Evolutionary conservation across 2,113 vertebrate species (phyloP).

Genomic region (Microtus pennsylvanicus): DNA sequence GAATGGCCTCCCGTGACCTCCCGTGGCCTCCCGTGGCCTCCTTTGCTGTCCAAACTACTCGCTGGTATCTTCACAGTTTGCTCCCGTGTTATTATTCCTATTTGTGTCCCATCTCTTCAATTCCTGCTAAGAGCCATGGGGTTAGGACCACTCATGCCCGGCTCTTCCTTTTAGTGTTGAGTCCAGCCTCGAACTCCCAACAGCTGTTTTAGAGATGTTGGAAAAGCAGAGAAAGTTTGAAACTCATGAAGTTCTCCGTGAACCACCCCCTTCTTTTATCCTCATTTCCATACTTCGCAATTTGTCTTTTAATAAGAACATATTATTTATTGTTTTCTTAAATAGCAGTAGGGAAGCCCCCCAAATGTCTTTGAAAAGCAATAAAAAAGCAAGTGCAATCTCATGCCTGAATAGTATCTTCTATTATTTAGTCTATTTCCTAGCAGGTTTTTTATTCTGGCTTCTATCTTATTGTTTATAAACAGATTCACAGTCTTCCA

Average conservation of each 20-base stretch:
- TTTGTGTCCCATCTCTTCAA: neutral
- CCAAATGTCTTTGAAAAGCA: neutral
- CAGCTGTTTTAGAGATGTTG: neutral
- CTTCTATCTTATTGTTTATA: neutral
- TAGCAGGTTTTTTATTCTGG: neutral
- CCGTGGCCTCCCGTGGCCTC: rapidly evolving
- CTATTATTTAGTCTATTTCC: slow-evolving; percentile 18
- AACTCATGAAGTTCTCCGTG: slow-evolving; percentile 4
- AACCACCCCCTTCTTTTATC: neutral
- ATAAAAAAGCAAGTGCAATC: neutral
- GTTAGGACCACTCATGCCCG: neutral
- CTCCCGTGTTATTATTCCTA: no score
- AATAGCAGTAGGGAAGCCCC: neutral
- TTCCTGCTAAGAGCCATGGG: neutral
- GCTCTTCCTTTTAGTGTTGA: neutral
- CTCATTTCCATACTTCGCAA: neutral
- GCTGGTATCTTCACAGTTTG: neutral
- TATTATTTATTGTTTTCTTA: slow-evolving; percentile 19
- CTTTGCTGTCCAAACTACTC: neutral
- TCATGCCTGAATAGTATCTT: neutral
- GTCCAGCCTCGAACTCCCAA: neutral
- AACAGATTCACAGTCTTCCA: neutral
- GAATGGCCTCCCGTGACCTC: rapidly evolving
- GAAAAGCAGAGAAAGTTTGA: neutral
- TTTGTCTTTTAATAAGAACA: neutral